Evolutionary conservation across 1,140 invertebrate species (phyloP).

Genomic region (Leptestheria dahalacensis): DNA sequence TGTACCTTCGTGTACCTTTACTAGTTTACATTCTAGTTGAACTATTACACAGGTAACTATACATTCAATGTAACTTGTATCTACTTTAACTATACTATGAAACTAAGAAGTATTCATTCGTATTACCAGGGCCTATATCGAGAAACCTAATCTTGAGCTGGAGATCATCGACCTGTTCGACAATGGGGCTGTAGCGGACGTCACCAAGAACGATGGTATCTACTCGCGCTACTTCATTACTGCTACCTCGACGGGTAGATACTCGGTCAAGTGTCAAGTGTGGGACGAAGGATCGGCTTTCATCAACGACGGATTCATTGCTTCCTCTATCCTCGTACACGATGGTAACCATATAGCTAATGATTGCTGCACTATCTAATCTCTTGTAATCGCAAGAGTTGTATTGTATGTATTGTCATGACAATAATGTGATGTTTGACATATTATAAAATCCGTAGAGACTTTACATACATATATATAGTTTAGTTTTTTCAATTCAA

Average conservation of each 20-base stretch:
- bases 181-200: conserved; percentile 21
- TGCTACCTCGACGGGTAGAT: conserved; percentile 18
- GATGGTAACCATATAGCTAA: background rate
- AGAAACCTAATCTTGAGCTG: background rate
- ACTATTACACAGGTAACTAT: no score
- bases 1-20: no score
- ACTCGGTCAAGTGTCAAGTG: conserved; percentile 18
- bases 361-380: no score
- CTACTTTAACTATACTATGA: no score
- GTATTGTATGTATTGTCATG: no score
- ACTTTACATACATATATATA: background rate
- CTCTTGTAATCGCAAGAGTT: no score
- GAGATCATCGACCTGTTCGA: conserved; percentile 18
- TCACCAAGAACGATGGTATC: conserved; percentile 20
- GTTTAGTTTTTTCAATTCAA: background rate
- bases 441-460: no score
- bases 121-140: background rate
- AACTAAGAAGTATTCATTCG: no score
- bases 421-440: no score
- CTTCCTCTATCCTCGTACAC: background rate
- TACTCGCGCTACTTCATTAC: conserved; percentile 21
- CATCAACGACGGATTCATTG: background rate
- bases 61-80: no score
- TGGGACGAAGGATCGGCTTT: background rate
- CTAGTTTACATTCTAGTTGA: no score